Evolutionary conservation across 2,888 invertebrate genomes (phyloP).

Genomic region (Apomyelois bistriatella): DNA sequence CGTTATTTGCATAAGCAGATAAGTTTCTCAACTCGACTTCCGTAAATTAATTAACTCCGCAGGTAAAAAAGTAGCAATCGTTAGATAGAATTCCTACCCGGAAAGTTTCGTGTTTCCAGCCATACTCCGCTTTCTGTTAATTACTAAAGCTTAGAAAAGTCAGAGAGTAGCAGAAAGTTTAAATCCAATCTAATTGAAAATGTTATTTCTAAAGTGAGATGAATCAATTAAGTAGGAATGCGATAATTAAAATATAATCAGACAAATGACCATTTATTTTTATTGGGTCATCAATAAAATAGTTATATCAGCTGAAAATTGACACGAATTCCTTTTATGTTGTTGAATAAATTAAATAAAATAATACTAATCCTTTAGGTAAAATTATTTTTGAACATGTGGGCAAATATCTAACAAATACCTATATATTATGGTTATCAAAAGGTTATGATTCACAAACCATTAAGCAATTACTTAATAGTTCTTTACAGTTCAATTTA

Average conservation of each 20-base stretch:
- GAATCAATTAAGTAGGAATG: background rate
- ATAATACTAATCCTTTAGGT: too few relatives aligned
- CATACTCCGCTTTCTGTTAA: slow-evolving; percentile 60
- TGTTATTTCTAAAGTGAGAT: slow-evolving; percentile 15
- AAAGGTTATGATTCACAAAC: too few relatives aligned
- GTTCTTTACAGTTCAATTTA: too few relatives aligned
- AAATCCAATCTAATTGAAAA: slow-evolving; percentile 34
- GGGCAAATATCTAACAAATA: too few relatives aligned
- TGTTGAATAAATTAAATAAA: too few relatives aligned
- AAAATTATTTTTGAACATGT: too few relatives aligned
- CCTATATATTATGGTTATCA: too few relatives aligned
- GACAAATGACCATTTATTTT: background rate
- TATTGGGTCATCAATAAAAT: too few relatives aligned
- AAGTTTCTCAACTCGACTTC: slow-evolving; percentile 51
- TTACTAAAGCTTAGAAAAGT: slow-evolving; percentile 45
- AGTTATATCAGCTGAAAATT: too few relatives aligned
- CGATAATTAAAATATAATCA: background rate
- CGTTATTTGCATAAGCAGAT: slow-evolving; percentile 63
- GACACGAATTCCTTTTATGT: too few relatives aligned
- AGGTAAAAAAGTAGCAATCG: slow-evolving; percentile 58
- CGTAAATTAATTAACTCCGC: slow-evolving; percentile 68
- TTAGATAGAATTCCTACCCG: slow-evolving; percentile 48
- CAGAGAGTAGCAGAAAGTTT: slow-evolving; percentile 38
- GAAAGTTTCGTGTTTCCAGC: slow-evolving; percentile 56
- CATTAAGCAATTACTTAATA: too few relatives aligned